A percentile compares a stretch with the other conserved stretches of the same genome.
Evolutionary conservation across 2,888 invertebrate species (phyloP).

Genomic region (Trimorus sp.): DNA sequence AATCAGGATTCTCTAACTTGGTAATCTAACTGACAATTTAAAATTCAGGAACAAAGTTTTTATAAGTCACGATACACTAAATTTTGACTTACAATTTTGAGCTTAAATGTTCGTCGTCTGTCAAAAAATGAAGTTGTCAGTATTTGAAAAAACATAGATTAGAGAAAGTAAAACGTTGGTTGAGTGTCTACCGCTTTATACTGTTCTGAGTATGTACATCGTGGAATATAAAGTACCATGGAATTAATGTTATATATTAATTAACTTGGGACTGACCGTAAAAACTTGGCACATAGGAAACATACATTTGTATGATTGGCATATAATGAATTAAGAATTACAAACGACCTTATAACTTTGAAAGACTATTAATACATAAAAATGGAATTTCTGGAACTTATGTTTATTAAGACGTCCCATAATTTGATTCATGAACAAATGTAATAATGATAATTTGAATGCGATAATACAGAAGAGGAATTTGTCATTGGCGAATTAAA

Average conservation of each 20-base stretch:
- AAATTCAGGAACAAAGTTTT: conserved; percentile 46
- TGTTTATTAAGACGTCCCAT: too few species aligned
- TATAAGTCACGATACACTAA: conserved; percentile 19
- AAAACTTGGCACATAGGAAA: conserved; percentile 74
- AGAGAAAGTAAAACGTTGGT: conserved; percentile 19
- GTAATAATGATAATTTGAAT: too few species aligned
- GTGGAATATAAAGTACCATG: conserved; percentile 64
- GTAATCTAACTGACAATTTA: too few species aligned
- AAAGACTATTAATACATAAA: too few species aligned
- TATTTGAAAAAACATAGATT: conserved; percentile 24
- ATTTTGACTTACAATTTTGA: conserved; percentile 37
- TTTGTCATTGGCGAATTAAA: too few species aligned
- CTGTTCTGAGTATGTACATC: conserved; percentile 67
- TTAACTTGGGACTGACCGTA: conserved; percentile 70
- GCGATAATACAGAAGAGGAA: too few species aligned
- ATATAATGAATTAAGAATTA: conserved; percentile 36
- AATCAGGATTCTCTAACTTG: conserved; percentile 12
- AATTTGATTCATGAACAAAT: too few species aligned
- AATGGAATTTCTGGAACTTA: too few species aligned
- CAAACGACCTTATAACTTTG: too few species aligned
- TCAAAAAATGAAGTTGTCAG: conserved; percentile 46
- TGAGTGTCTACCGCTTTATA: conserved; percentile 49
- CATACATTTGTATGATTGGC: conserved; percentile 68
- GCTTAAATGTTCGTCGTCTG: conserved; percentile 49
- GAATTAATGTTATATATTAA: conserved; percentile 66